Conservation (phyloP, 2,797 vertebrate species). For the Nyctalus aviator region DNA sequence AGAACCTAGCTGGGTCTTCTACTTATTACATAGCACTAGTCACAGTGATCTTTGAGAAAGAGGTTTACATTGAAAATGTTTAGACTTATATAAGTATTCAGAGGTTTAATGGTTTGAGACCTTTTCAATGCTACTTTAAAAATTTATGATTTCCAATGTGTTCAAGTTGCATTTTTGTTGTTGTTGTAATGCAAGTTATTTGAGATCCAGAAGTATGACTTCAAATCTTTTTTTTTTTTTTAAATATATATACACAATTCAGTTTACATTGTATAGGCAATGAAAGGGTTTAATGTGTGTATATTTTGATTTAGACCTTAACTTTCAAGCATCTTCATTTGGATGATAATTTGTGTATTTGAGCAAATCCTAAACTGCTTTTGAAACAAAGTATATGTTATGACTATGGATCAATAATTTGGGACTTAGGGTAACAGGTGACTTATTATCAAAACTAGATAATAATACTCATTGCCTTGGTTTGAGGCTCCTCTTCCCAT, state of each 20-base stretch:
- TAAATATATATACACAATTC: not conserved
- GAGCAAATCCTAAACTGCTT: not conserved
- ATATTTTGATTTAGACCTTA: conserved; percentile 19
- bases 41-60: not conserved
- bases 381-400: not conserved
- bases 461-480: not conserved
- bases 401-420: not conserved
- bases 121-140: not conserved
- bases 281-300: not conserved
- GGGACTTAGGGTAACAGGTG: not conserved
- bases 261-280: not conserved
- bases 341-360: conserved; percentile 36
- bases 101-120: not conserved
- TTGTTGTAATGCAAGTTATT: conserved; percentile 44
- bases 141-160: not conserved
- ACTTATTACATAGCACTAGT: not conserved
- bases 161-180: conserved; percentile 36
- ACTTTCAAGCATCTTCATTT: conserved; percentile 32
- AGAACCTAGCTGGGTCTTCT: not conserved
- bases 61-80: not conserved
- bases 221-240: not conserved
- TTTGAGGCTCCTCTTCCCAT: not conserved
- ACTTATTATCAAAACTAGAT: not conserved
- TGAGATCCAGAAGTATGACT: not conserved
- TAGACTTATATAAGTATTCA: not conserved